phyloP scores from a whole-genome alignment of 2,888 invertebrate genomes.

The Hypomecis punctinalis region DNA sequence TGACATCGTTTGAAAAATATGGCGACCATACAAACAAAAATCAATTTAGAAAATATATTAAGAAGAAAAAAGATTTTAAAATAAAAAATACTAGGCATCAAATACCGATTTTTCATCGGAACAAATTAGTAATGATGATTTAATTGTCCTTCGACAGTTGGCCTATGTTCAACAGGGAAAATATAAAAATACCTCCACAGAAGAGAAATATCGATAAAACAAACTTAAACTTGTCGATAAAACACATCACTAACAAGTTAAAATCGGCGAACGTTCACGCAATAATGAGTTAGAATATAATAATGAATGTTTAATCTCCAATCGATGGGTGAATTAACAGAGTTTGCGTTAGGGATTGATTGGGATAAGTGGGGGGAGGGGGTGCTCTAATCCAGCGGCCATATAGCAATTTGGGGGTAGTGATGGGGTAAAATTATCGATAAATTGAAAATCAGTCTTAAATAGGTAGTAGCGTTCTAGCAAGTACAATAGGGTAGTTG shows the following conservation, averaged over 20 bases:
- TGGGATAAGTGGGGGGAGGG: constrained; percentile 58
- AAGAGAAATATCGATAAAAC: background rate
- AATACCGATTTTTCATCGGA: too few relatives aligned
- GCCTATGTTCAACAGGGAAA: too few relatives aligned
- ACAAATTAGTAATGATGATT: too few relatives aligned
- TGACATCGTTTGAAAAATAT: too few relatives aligned
- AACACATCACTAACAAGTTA: constrained; percentile 22
- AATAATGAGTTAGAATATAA: constrained; percentile 60
- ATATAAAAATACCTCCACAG: background rate
- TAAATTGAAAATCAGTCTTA: constrained; percentile 14
- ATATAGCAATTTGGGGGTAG: constrained; percentile 63
- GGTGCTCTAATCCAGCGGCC: constrained; percentile 61
- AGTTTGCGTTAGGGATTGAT: constrained; percentile 74
- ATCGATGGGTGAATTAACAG: constrained; percentile 72
- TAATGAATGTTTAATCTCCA: constrained; percentile 71
- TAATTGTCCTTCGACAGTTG: too few relatives aligned
- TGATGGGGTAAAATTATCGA: constrained; percentile 39
- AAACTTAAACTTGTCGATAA: constrained; percentile 6
- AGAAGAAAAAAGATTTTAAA: too few relatives aligned
- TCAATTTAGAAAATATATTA: too few relatives aligned
- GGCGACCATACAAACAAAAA: too few relatives aligned
- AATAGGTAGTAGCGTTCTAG: too few relatives aligned
- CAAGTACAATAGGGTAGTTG: too few relatives aligned
- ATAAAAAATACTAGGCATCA: too few relatives aligned
- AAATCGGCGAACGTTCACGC: constrained; percentile 40